Base-by-base conservation (phyloP, 2,113 vertebrate species). In the Symphodus melops region DNA sequence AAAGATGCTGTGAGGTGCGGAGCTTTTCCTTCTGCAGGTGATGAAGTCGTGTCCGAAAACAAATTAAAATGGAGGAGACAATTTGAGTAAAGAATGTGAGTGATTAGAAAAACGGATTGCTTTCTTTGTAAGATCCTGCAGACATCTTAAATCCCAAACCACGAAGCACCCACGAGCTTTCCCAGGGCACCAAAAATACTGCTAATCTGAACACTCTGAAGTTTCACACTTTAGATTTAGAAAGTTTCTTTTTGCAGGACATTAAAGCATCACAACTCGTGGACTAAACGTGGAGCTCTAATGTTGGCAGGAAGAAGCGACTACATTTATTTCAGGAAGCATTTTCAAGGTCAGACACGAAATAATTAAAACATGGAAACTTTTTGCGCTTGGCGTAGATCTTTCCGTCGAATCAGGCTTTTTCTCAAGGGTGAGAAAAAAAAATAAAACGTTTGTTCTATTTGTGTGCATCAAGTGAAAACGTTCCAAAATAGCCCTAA, bases 401-500 rank as follows among this genome's bases (percentile, higher is more conserved):
- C 57, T 81, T 63, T 53, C 20, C 39, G 46, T 41, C 14, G 16
- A 14, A 16, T 48, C 20, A 16, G 19, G 39, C 28, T 66, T 72
- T 61, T 64, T 33, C 81, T 77, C 76, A 48, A 56, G 72, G 72
- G 49, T 72, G 60, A 36, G 63, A 28, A 78, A 42, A 69, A 71
- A 69, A 63, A 66, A 37, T 66, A 63, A 68, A 51, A n/a, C 48
- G 84, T 68, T 20, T 75, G 66, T 71, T 83, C 70, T 79, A 54
- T 75, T 79, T 85, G 51, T 68, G 66, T 0, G 1, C 52, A 49
- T 79, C 39, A 52, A 83, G 75, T 70, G 79, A 89, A 88, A 74
- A 83, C n/a, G 49, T 64, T 90, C 79, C 75, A 82, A 85, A 89
- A 88, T 68, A 71, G 55, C 71, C 67, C 79, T 76, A 81, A 90